Base-by-base conservation (phyloP, 2,113 vertebrate species). In the Albula glossodonta region DNA sequence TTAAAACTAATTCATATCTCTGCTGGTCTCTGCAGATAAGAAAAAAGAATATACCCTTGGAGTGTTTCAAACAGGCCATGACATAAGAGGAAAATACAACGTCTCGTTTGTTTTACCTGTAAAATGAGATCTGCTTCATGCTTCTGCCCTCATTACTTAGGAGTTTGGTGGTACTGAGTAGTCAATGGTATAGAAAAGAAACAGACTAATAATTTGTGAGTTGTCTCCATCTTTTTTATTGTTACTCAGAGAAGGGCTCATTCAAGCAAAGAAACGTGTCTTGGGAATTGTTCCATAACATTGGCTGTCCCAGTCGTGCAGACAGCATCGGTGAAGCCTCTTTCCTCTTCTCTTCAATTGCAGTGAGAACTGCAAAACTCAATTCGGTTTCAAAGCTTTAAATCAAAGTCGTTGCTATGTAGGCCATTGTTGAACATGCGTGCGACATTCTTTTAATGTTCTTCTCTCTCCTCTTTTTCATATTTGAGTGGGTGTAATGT, bases 401-500 rank as follows among this genome's bases (percentile, higher is more conserved):
- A 49, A 50, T 11, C 15, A 0, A 48, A 48, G 25, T 11, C 31
- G 12, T 15, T 3, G n/a, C 70, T 79, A 49, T 79, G 13, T 79
- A 50, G 41, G 78, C 78, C 31, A 50, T 79, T 50, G 78, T 79
- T 50, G 31, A 79, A 12, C 78, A 50, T 48, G 8, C 50, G 41
- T 17, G 4, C 50, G 41, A 49, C 41, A 79, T 50, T 79, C 1
- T 17, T 79, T 79, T 79, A 79, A 79, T 79, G 41, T 79, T 50
- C 78, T 49, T 78, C 10, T 48, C 22, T 78, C 15, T 48, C 9
- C 49, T 78, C 74, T 50, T 79, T 50, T 79, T 79, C 13, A 49
- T 79, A 50, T 79, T 50, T 49, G 78, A 79, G 78, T 79, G 41
- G 48, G 78, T 79, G 78, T 79, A 79, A 79, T 79, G 48, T 79